These are phyloP conservation scores for Phthorimaea operculella DNA, from an alignment of 1,140 invertebrate genomes.

Conservation along the genomic window DNA sequence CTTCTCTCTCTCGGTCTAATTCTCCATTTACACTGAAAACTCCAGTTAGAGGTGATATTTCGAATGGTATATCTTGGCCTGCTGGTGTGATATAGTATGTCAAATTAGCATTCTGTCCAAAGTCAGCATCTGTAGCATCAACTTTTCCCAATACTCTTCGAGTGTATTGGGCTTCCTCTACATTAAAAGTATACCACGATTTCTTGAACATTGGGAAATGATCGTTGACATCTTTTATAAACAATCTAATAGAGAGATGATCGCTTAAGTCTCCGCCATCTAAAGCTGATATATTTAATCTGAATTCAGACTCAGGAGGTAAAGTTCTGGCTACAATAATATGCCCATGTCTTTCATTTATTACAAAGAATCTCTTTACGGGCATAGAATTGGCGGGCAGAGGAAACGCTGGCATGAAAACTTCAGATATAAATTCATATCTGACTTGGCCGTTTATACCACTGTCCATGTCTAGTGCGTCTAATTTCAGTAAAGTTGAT, in stretches of 20 bases:
- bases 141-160: slow-evolving; percentile 79
- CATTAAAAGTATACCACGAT: slow-evolving; percentile 84
- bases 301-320: slow-evolving; percentile 81
- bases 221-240: slow-evolving; percentile 85
- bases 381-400: slow-evolving; percentile 53
- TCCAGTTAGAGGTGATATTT: slow-evolving; percentile 78
- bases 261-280: slow-evolving; percentile 81
- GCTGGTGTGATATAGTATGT: slow-evolving; percentile 75
- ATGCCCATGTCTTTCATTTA: slow-evolving; percentile 79
- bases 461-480: slow-evolving; percentile 85
- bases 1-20: slow-evolving; percentile 81
- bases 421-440: slow-evolving; percentile 78
- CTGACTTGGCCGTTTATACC: slow-evolving; percentile 79
- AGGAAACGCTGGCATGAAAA: slow-evolving; percentile 67
- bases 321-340: slow-evolving; percentile 79
- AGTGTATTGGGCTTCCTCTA: slow-evolving; percentile 81
- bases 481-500: slow-evolving; percentile 79
- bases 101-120: slow-evolving; percentile 80
- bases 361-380: slow-evolving; percentile 75
- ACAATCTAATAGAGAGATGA: slow-evolving; percentile 74
- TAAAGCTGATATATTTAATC: slow-evolving; percentile 79
- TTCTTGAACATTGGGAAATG: slow-evolving; percentile 85
- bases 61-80: slow-evolving; percentile 76
- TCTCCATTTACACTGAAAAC: slow-evolving; percentile 79
- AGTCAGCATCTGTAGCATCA: slow-evolving; percentile 80